Conservation (phyloP, 2,888 invertebrate species). For the Hartigia nigra region DNA sequence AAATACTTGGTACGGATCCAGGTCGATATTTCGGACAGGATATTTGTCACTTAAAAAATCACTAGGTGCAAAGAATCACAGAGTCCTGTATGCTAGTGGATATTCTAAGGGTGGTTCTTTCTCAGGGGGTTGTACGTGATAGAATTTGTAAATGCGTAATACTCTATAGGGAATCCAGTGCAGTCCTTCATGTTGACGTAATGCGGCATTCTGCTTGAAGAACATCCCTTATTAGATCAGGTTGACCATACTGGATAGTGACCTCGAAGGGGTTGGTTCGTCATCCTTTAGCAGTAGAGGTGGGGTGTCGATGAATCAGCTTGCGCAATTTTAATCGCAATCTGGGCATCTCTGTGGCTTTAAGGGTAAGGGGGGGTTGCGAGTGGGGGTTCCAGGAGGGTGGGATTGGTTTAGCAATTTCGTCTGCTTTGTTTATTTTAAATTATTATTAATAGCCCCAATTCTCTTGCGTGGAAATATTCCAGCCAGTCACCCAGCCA, state of each 20-base stretch:
- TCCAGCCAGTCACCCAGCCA: constrained; percentile 19
- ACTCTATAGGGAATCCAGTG: background rate
- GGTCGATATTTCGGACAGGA: no score
- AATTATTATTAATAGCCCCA: constrained; percentile 39
- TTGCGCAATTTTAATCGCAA: constrained; percentile 14
- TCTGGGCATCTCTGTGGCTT: background rate
- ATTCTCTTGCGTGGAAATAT: background rate
- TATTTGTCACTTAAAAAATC: no score
- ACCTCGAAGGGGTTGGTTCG: background rate
- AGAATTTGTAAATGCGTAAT: constrained; percentile 2
- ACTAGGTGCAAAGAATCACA: no score
- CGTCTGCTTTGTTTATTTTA: constrained; percentile 34
- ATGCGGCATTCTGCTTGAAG: background rate
- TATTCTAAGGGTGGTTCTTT: no score
- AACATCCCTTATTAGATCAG: background rate
- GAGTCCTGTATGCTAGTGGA: no score
- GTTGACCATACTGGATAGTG: background rate
- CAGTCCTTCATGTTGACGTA: background rate
- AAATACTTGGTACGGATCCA: no score
- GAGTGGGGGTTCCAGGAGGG: no score
- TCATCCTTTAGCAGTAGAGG: background rate
- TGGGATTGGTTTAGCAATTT: constrained; percentile 25
- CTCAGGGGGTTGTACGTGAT: no score
- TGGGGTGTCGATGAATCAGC: background rate
- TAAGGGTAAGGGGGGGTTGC: background rate